phyloP scores from a whole-genome alignment of 2,888 invertebrate genomes.

The Lacanobia oleracea region DNA sequence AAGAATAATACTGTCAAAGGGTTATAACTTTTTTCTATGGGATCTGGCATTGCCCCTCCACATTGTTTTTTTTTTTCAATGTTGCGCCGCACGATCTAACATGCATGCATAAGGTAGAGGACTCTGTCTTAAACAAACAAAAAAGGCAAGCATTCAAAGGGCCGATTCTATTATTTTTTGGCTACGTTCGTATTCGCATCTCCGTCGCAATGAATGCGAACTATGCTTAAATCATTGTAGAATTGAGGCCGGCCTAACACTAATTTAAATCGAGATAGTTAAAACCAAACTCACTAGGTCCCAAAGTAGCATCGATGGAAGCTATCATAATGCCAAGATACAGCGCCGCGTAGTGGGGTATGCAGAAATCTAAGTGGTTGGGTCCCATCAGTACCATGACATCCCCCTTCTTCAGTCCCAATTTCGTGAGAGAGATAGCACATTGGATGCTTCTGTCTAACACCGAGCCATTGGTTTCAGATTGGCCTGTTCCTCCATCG shows the following conservation, averaged over 20 bases:
- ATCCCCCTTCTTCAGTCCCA: slow-evolving; percentile 82
- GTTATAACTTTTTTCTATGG: no score
- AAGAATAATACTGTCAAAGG: no score
- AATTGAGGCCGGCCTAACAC: background rate
- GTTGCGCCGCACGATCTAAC: no score
- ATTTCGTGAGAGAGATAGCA: slow-evolving; percentile 73
- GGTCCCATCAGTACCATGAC: slow-evolving; percentile 85
- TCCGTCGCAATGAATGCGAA: no score
- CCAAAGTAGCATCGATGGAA: slow-evolving; percentile 73
- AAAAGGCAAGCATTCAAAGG: background rate
- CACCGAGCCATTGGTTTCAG: slow-evolving; percentile 58
- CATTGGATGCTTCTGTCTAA: slow-evolving; percentile 61
- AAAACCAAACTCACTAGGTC: slow-evolving; percentile 67
- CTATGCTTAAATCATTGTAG: no score
- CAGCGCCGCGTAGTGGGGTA: slow-evolving; percentile 85
- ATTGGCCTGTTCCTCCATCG: slow-evolving; percentile 62
- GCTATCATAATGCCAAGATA: slow-evolving; percentile 83
- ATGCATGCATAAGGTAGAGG: no score
- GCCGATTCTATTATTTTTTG: no score
- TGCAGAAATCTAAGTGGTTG: slow-evolving; percentile 81
- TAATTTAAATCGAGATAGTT: background rate
- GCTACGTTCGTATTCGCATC: no score
- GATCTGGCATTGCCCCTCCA: no score
- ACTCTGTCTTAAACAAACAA: no score
- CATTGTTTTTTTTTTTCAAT: no score